A percentile compares a stretch with the other conserved stretches of the same genome.
These are phyloP conservation scores for Hapalemur alaotrensis DNA, from an alignment of 2,797 vertebrate genomes.

Conservation along the genomic window DNA sequence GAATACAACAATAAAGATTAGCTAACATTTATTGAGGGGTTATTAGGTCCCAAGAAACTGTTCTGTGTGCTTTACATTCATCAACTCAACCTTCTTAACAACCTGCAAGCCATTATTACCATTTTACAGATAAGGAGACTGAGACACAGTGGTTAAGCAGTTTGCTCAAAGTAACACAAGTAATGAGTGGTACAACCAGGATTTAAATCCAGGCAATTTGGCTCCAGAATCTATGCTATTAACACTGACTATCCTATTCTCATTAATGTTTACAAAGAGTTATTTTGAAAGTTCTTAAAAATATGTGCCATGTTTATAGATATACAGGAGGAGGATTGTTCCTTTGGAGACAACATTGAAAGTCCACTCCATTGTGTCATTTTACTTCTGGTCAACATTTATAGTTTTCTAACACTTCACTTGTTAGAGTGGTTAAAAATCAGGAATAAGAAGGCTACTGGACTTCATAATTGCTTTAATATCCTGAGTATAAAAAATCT, in stretches of 20 bases:
- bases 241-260: neutral
- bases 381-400: neutral
- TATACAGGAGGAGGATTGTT: neutral
- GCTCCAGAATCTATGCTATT: neutral
- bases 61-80: neutral
- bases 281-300: neutral
- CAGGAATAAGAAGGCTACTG: neutral
- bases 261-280: neutral
- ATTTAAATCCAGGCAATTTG: neutral
- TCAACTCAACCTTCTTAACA: neutral
- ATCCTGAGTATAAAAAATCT: neutral
- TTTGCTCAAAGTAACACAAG: neutral
- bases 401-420: neutral
- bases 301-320: neutral
- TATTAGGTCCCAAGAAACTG: neutral
- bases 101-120: neutral
- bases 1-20: neutral
- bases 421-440: neutral
- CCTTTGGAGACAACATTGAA: neutral
- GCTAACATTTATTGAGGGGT: neutral
- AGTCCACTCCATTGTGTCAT: neutral
- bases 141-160: neutral
- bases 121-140: neutral
- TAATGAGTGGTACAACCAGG: neutral
- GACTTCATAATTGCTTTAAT: conserved; percentile 10